These are phyloP conservation scores for Cotesia vestalis DNA, from an alignment of 1,140 invertebrate genomes.

Conservation along the genomic window DNA sequence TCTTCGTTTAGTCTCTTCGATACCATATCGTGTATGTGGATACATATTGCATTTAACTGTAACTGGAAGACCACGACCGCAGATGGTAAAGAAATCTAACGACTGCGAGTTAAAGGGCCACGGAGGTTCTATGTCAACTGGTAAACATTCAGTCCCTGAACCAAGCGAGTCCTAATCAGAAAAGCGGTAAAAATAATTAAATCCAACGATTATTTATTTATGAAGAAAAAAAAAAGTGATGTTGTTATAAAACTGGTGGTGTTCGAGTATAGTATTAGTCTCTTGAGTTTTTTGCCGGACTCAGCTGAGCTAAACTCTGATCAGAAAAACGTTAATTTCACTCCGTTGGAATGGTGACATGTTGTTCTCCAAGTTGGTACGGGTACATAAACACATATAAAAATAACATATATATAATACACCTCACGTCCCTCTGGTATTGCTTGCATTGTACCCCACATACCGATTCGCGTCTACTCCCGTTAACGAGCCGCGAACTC, in stretches of 20 bases:
- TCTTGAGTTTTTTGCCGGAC: constrained; percentile 41
- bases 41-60: neutral
- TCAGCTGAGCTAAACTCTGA: constrained; percentile 57
- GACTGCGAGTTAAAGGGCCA: too few species aligned
- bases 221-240: neutral
- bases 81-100: too few species aligned
- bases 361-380: constrained; percentile 42
- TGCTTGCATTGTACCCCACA: constrained; percentile 42
- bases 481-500: constrained; percentile 39
- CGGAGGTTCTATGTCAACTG: neutral
- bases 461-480: constrained; percentile 33
- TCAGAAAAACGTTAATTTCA: constrained; percentile 63
- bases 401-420: constrained; percentile 9
- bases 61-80: constrained; percentile 16
- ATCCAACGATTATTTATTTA: neutral
- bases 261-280: constrained; percentile 3
- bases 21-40: constrained; percentile 18
- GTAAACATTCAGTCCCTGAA: too few species aligned
- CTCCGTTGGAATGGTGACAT: constrained; percentile 59
- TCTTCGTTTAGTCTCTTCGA: constrained; percentile 41
- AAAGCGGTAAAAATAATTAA: constrained; percentile 7
- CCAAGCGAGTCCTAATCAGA: constrained; percentile 18
- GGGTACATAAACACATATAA: constrained; percentile 5
- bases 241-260: neutral
- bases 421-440: constrained; percentile 39